phyloP scores from a whole-genome alignment of 1,140 invertebrate genomes.

The Euglossa dilemma region DNA sequence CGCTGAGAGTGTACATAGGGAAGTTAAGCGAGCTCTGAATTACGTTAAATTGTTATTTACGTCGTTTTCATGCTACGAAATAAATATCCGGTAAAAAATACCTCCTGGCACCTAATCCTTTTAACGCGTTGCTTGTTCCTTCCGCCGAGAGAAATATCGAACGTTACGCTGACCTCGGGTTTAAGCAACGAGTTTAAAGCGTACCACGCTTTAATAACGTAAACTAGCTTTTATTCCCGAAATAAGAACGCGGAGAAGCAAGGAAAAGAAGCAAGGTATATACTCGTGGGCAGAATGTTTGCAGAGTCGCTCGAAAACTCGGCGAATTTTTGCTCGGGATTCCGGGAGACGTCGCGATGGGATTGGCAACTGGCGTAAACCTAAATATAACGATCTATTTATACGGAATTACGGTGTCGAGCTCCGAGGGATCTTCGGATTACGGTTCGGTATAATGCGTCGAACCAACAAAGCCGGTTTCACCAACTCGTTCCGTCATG shows the following conservation, averaged over 20 bases:
- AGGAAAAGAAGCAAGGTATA: not conserved
- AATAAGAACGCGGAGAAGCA: not conserved
- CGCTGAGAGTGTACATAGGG: constrained; percentile 22
- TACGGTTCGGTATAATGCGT: not conserved
- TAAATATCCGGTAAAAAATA: constrained; percentile 5
- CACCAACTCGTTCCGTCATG: not conserved
- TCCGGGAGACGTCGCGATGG: too few relatives aligned
- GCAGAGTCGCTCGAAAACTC: not conserved
- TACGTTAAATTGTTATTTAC: constrained; percentile 18
- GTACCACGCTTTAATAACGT: not conserved
- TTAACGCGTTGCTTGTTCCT: not conserved
- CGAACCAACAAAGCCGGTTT: not conserved
- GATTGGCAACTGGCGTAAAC: not conserved
- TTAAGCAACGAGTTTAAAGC: not conserved
- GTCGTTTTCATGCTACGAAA: constrained; percentile 7
- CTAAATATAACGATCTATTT: constrained; percentile 13
- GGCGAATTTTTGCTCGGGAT: not conserved
- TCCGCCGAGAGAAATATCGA: not conserved
- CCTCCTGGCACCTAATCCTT: not conserved
- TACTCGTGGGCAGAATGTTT: not conserved
- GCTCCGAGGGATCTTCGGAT: too few relatives aligned
- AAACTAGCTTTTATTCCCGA: not conserved
- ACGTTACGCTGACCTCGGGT: too few relatives aligned
- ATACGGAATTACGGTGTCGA: not conserved
- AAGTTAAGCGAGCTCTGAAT: not conserved